Base-by-base conservation (phyloP, 2,113 vertebrate genomes). In the Rhadina sibilatrix region DNA sequence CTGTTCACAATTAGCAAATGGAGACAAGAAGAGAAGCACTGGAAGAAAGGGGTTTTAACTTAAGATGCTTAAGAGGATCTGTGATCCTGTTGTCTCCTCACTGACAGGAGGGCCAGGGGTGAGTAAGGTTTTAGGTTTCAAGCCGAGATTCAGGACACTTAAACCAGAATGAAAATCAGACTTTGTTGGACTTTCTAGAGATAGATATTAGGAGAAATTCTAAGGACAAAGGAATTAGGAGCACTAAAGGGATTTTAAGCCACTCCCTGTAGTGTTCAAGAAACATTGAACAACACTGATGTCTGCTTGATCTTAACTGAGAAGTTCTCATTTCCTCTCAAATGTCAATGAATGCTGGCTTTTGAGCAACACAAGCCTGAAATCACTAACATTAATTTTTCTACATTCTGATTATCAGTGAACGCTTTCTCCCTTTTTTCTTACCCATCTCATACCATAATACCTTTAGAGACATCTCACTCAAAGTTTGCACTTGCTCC, bases 1-100 rank as follows among this genome's bases (percentile, higher is more conserved):
- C 84, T n/a, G 30, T 71, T 93, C 60, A 94, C 94, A 97, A 89
- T 97, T 93, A 97, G 90, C 91, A 97, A 96, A 97, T 93, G 93
- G 93, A 93, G 54, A 80, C 61, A 75, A 69, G 59, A 91, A 16
- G 33, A 93, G 46, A 77, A 42, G 38, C 27, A 4, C 65, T 84
- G 79, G 47, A 82, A 74, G 81, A 85, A 89, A 83, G 42, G 35
- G 65, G n/a, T 40, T 96, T 96, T 86, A 86, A 47, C 38, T 74
- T 81, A 86, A 95, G 92, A 70, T 70, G 68, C 68, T 89, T 91
- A 89, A 90, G 84, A 93, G 66, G 65, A 95, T 87, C 87, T 87
- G 59, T 60, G 83, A 46, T 64, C 63, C 60, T 38, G 30, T 69
- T 46, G 66, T 61, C 82, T 95, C 52, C 20, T 47, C 37, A 66